Evolutionary conservation across 2,113 vertebrate species (phyloP).

Genomic region (Oceanodroma tethys): DNA sequence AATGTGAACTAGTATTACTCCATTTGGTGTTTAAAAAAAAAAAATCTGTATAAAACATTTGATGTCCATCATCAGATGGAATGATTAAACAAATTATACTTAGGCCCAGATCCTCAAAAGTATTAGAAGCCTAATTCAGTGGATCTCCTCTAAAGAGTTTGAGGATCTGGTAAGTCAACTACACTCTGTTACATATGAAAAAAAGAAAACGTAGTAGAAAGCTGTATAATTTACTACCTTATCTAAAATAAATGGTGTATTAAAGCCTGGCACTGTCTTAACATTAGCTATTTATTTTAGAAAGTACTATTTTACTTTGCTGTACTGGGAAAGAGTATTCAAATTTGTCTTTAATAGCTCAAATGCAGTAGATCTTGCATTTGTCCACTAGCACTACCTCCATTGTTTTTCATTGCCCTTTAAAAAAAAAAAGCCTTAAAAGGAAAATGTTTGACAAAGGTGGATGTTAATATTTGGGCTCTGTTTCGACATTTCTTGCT

Average conservation of each 20-base stretch:
- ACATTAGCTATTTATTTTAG: neutral
- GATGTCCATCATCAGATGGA: neutral
- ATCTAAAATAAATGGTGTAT: constrained; percentile 12
- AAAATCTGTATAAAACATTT: neutral
- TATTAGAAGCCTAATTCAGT: neutral
- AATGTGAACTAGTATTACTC: neutral
- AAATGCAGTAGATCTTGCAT: neutral
- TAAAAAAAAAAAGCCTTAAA: neutral
- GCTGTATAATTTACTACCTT: neutral
- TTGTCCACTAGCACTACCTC: neutral
- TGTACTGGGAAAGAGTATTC: neutral
- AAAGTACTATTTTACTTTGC: neutral
- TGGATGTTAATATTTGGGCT: neutral
- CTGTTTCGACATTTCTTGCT: neutral
- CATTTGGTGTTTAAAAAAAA: neutral
- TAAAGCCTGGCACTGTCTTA: constrained; percentile 12
- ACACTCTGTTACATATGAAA: neutral
- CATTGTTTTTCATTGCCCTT: neutral
- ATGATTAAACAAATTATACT: neutral
- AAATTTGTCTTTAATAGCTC: neutral
- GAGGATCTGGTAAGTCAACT: neutral
- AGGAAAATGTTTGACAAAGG: neutral
- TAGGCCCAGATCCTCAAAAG: neutral
- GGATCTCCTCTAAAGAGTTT: neutral
- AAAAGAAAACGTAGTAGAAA: neutral